phyloP scores from a whole-genome alignment of 2,113 vertebrate genomes.

The cattle (Bos taurus) region ARS-UCD2.0 NC_037329.1:75077001-75077500 shows the following conservation, averaged over 20 bases:
- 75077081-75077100: neutral
- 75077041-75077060: neutral
- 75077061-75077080: neutral
- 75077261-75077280: neutral
- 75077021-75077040: neutral
- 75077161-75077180: neutral
- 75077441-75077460: neutral
- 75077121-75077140: neutral
- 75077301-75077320: neutral
- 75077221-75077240: neutral
- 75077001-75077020: neutral
- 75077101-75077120: accelerated
- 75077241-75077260: neutral
- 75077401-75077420: neutral
- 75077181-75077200: neutral
- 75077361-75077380: neutral
- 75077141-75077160: neutral
- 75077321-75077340: neutral
- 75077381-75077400: neutral
- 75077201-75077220: neutral
- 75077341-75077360: neutral
- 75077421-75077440: neutral
- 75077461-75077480: neutral
- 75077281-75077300: neutral
- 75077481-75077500: neutral